These are phyloP conservation scores for Pygocentrus nattereri DNA, from an alignment of 2,797 vertebrate genomes.

Conservation along the genomic window DNA sequence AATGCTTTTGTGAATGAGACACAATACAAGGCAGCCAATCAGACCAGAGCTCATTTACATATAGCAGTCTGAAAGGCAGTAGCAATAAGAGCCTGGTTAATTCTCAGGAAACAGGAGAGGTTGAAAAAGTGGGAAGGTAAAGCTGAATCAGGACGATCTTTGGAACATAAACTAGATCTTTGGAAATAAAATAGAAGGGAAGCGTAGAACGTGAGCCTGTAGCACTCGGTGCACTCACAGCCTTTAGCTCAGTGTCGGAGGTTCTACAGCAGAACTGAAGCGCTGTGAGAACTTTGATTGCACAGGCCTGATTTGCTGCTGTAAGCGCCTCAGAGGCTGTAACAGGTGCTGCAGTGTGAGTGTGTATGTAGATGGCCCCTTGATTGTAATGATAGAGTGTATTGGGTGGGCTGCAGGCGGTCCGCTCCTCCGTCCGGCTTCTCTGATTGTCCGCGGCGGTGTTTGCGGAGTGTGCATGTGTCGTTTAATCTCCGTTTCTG, in stretches of 20 bases:
- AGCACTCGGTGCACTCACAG: conserved; percentile 26
- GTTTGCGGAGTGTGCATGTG: conserved; percentile 31
- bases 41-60: neutral
- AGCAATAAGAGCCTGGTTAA: neutral
- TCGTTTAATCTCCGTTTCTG: conserved; percentile 8
- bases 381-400: conserved; percentile 61
- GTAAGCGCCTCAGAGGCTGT: conserved; percentile 52
- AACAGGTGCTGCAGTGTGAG: conserved; percentile 54
- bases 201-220: neutral
- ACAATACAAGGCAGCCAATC: neutral
- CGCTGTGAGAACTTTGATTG: conserved; percentile 46
- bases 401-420: conserved; percentile 35
- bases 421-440: conserved; percentile 19
- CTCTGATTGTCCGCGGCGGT: conserved; percentile 50
- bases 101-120: neutral
- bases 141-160: neutral
- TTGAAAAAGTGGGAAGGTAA: neutral
- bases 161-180: neutral
- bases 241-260: neutral
- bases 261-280: neutral
- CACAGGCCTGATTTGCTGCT: conserved; percentile 56
- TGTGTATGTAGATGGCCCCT: conserved; percentile 60
- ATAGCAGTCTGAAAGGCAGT: neutral
- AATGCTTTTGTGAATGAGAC: neutral
- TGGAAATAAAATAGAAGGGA: neutral